These are phyloP conservation scores for Petroica traversi DNA, from an alignment of 2,113 vertebrate genomes.

Conservation along the genomic window DNA sequence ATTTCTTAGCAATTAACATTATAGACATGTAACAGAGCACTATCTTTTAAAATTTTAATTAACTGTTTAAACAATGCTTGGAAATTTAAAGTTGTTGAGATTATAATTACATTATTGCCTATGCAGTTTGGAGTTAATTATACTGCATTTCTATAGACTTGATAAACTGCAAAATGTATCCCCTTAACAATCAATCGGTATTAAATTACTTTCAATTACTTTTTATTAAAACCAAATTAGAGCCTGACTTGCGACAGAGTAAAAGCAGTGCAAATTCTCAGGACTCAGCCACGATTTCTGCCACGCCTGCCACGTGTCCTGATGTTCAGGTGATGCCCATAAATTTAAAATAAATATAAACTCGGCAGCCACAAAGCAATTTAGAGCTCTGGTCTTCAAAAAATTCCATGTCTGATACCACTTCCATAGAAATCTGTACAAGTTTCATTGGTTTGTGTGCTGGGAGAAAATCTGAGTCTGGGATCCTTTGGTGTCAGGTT, in stretches of 20 bases:
- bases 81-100: slow-evolving; percentile 69
- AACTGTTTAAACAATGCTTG: slow-evolving; percentile 71
- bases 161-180: slow-evolving; percentile 71
- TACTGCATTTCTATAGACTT: slow-evolving; percentile 67
- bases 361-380: background rate
- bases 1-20: slow-evolving; percentile 49
- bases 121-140: slow-evolving; percentile 74
- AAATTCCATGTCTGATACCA: background rate
- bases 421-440: background rate
- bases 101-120: slow-evolving; percentile 73
- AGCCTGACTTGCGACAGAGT: slow-evolving; percentile 52
- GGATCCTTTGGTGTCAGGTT: background rate
- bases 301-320: background rate
- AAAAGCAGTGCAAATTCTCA: slow-evolving; percentile 14
- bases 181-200: slow-evolving; percentile 73
- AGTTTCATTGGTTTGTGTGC: background rate
- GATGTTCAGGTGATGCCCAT: slow-evolving; percentile 31
- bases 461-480: background rate
- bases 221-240: slow-evolving; percentile 77
- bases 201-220: slow-evolving; percentile 75
- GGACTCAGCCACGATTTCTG: slow-evolving; percentile 15
- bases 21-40: slow-evolving; percentile 55
- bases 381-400: background rate
- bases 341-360: slow-evolving; percentile 12
- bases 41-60: slow-evolving; percentile 73